These are phyloP conservation scores for Clitarchus hookeri DNA, from an alignment of 2,888 invertebrate genomes.

Conservation along the genomic window DNA sequence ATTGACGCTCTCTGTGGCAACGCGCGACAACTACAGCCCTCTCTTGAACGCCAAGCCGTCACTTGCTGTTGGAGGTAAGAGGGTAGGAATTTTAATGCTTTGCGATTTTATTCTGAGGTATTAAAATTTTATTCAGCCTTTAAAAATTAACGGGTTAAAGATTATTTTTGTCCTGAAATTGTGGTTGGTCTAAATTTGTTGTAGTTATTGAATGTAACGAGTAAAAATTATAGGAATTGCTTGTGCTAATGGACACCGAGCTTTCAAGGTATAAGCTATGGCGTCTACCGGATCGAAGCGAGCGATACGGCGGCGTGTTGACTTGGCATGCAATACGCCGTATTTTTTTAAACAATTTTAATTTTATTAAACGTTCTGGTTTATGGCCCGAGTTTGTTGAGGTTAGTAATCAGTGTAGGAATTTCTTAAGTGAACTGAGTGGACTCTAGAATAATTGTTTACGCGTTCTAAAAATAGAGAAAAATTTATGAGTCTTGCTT, in stretches of 20 bases:
- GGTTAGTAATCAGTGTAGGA: slow-evolving; percentile 26
- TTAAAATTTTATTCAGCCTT: slow-evolving; percentile 50
- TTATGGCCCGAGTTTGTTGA: background rate
- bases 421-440: background rate
- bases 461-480: slow-evolving; percentile 41
- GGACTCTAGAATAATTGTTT: slow-evolving; percentile 2
- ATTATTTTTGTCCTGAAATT: slow-evolving; percentile 54
- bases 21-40: slow-evolving; percentile 34
- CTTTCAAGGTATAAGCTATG: slow-evolving; percentile 28
- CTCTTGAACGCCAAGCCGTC: slow-evolving; percentile 37
- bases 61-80: slow-evolving; percentile 34
- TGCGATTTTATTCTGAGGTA: background rate
- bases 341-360: slow-evolving; percentile 21
- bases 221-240: slow-evolving; percentile 42
- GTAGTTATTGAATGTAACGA: slow-evolving; percentile 46
- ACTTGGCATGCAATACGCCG: slow-evolving; percentile 16
- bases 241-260: slow-evolving; percentile 11
- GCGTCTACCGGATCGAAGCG: slow-evolving; percentile 37
- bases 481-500: slow-evolving; percentile 39
- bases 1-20: slow-evolving; percentile 38
- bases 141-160: slow-evolving; percentile 51
- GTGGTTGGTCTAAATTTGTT: slow-evolving; percentile 46
- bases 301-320: slow-evolving; percentile 27
- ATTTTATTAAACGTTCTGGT: slow-evolving; percentile 31
- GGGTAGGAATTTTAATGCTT: slow-evolving; percentile 30